Evolutionary conservation across 2,113 vertebrate species (phyloP).

Genomic region (Illadopsis cleaveri): DNA sequence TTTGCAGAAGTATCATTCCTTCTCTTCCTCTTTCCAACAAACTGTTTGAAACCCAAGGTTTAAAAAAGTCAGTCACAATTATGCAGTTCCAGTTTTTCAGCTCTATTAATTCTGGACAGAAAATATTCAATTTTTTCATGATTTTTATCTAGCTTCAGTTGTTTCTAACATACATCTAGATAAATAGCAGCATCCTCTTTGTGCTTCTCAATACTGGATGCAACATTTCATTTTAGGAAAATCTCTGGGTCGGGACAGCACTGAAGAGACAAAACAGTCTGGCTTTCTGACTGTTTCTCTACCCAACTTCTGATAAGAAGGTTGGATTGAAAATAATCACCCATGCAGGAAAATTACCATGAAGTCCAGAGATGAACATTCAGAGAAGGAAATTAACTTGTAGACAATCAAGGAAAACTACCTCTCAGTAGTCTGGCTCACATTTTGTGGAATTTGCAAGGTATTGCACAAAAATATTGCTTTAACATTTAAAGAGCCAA

Average conservation of each 20-base stretch:
- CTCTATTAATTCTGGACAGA: background rate
- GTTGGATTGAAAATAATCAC: background rate
- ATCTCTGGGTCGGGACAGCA: background rate
- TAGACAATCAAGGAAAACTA: background rate
- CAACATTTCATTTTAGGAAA: background rate
- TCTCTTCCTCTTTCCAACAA: background rate
- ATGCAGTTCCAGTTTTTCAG: background rate
- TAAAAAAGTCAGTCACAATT: background rate
- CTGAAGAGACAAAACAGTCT: background rate
- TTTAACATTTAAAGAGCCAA: background rate
- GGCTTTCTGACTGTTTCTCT: background rate
- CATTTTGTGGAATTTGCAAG: background rate
- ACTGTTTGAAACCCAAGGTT: background rate
- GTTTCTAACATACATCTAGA: background rate
- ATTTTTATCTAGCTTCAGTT: background rate
- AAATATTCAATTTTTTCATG: background rate
- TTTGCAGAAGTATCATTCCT: background rate
- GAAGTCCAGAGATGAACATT: background rate
- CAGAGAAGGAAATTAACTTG: background rate
- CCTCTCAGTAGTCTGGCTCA: background rate
- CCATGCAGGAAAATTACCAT: background rate
- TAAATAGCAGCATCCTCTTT: background rate
- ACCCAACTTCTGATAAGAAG: background rate
- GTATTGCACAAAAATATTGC: background rate
- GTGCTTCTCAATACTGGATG: background rate